Conservation (phyloP, 2,797 vertebrate genomes). For the Sebastes steindachneri region DNA sequence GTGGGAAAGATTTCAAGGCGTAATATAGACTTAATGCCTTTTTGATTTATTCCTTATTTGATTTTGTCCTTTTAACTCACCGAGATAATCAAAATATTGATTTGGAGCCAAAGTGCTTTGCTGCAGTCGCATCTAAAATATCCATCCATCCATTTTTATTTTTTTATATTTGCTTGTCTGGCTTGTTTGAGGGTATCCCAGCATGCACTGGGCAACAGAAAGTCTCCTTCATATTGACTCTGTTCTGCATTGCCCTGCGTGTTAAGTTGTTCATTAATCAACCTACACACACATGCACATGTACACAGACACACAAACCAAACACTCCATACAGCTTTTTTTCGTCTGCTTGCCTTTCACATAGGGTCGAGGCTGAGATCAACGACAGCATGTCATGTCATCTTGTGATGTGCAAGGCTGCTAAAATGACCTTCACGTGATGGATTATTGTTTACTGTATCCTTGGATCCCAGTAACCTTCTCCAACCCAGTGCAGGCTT, state of each 20-base stretch:
- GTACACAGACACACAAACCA: neutral
- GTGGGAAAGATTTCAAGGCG: neutral
- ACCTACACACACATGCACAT: neutral
- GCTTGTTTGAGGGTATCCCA: neutral
- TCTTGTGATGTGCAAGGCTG: conserved; percentile 2
- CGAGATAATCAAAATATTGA: neutral
- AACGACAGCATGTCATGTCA: neutral
- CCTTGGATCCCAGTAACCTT: conserved; percentile 28
- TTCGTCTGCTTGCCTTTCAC: conserved; percentile 18
- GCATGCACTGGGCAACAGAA: neutral
- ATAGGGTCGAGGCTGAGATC: neutral
- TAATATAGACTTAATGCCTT: neutral
- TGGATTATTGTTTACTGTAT: conserved; percentile 34
- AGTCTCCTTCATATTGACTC: neutral
- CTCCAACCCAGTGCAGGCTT: neutral
- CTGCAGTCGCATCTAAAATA: neutral
- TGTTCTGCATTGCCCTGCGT: neutral
- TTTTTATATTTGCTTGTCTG: neutral
- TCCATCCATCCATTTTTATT: neutral
- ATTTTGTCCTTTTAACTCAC: neutral
- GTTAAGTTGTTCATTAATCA: neutral
- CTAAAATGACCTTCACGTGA: conserved; percentile 6
- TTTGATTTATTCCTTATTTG: neutral
- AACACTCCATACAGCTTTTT: neutral
- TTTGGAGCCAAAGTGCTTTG: conserved; percentile 1